Percentiles rank a stretch among this genome's conserved stretches.
Evolutionary conservation across 2,888 invertebrate genomes (phyloP).

Genomic region (Empis stercorea): DNA sequence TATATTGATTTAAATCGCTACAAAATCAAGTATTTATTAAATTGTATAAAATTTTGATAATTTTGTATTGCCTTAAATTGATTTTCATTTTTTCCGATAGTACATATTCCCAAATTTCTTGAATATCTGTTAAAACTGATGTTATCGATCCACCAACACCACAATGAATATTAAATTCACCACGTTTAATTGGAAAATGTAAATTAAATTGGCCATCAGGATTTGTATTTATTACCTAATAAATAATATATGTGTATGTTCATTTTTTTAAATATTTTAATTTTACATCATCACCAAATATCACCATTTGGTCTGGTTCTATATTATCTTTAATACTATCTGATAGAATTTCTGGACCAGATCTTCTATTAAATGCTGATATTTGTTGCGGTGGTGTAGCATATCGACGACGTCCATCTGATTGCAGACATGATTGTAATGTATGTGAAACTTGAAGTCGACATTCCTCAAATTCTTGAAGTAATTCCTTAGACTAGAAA

Average conservation of each 20-base stretch:
- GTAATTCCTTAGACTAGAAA: constrained; percentile 46
- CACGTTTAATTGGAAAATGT: constrained; percentile 80
- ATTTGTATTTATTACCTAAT: constrained; percentile 22
- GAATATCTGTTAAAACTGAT: constrained; percentile 70
- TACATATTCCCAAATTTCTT: constrained; percentile 77
- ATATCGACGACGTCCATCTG: constrained; percentile 63
- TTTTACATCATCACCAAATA: constrained; percentile 60
- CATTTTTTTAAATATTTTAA: background rate
- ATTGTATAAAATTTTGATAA: background rate
- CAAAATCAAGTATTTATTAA: constrained; percentile 7
- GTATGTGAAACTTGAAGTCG: constrained; percentile 72
- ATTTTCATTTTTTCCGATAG: constrained; percentile 67
- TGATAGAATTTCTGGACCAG: constrained; percentile 52
- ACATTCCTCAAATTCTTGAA: constrained; percentile 72
- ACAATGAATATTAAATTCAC: constrained; percentile 74
- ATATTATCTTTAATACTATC: constrained; percentile 48
- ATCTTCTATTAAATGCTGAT: constrained; percentile 71
- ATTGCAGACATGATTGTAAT: constrained; percentile 73
- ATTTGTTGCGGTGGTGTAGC: constrained; percentile 85
- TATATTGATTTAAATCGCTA: constrained; percentile 59
- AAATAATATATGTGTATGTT: background rate
- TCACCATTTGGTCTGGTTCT: constrained; percentile 47
- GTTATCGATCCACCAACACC: constrained; percentile 77
- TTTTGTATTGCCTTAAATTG: constrained; percentile 40
- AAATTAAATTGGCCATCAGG: constrained; percentile 64